Evolutionary conservation across 2,797 vertebrate genomes (phyloP).

Genomic region (Enoplosus armatus): DNA sequence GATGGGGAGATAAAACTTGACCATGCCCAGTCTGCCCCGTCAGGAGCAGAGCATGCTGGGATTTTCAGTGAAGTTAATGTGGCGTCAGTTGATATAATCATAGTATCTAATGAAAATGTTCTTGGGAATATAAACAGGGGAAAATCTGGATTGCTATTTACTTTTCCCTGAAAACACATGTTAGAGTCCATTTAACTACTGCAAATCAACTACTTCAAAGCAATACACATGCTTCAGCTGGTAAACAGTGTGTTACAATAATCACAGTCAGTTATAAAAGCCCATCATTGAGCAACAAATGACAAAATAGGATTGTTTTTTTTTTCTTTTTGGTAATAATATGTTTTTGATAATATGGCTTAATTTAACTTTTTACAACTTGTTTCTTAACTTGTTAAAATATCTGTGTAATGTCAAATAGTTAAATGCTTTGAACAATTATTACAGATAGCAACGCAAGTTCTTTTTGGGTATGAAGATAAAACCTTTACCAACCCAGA

Average conservation of each 20-base stretch:
- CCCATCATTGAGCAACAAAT: neutral
- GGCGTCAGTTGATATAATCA: constrained; percentile 10
- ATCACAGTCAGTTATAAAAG: neutral
- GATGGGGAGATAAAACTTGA: constrained; percentile 79
- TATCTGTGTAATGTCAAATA: neutral
- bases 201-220: neutral
- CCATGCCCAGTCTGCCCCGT: constrained; percentile 34
- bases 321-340: neutral
- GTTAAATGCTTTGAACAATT: neutral
- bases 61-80: constrained; percentile 27
- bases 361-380: neutral
- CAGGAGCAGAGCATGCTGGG: constrained; percentile 50
- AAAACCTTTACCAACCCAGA: neutral
- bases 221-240: neutral
- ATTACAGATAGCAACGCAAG: neutral
- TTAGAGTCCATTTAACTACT: neutral
- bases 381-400: neutral
- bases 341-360: neutral
- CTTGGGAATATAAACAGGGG: neutral
- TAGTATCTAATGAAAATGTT: constrained; percentile 18
- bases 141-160: neutral
- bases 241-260: neutral
- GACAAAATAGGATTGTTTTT: neutral
- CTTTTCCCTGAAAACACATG: neutral
- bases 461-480: neutral